Conservation (phyloP, 2,888 invertebrate genomes). For the Metallyticus violacea region DNA sequence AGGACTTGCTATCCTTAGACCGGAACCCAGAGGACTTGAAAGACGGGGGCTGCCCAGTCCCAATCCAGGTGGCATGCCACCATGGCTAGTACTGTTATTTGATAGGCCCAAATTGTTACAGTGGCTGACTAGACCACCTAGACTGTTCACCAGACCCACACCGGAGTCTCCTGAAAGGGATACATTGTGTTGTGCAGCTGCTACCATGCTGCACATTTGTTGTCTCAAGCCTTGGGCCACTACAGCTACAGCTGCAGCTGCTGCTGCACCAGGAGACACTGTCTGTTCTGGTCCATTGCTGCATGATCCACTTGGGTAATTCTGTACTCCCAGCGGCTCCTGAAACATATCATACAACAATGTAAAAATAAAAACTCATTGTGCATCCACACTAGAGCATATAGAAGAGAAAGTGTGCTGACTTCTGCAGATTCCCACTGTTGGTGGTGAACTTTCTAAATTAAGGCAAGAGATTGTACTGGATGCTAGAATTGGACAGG, state of each 20-base stretch:
- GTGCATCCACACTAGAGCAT: no score
- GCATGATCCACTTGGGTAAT: slow-evolving; percentile 49
- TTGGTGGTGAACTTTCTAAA: no score
- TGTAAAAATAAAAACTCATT: no score
- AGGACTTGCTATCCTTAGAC: background rate
- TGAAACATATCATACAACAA: no score
- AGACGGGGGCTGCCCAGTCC: background rate
- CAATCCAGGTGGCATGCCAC: slow-evolving; percentile 22
- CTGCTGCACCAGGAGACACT: slow-evolving; percentile 67
- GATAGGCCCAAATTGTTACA: slow-evolving; percentile 26
- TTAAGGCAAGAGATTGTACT: no score
- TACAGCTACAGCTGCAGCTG: slow-evolving; percentile 69
- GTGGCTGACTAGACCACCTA: slow-evolving; percentile 24
- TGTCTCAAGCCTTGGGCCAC: slow-evolving; percentile 82
- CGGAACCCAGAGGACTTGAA: slow-evolving; percentile 11
- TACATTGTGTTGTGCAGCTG: slow-evolving; percentile 54
- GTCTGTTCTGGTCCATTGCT: slow-evolving; percentile 57
- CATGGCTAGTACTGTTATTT: slow-evolving; percentile 24
- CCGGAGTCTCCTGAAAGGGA: slow-evolving; percentile 42
- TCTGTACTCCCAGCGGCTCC: slow-evolving; percentile 45
- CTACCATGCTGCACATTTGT: slow-evolving; percentile 83
- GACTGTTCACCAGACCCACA: slow-evolving; percentile 49
- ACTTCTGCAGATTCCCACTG: no score
- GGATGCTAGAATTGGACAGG: no score
- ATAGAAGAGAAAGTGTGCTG: no score